phyloP scores from a whole-genome alignment of 2,888 invertebrate species.

The Masnerella sp. region DNA sequence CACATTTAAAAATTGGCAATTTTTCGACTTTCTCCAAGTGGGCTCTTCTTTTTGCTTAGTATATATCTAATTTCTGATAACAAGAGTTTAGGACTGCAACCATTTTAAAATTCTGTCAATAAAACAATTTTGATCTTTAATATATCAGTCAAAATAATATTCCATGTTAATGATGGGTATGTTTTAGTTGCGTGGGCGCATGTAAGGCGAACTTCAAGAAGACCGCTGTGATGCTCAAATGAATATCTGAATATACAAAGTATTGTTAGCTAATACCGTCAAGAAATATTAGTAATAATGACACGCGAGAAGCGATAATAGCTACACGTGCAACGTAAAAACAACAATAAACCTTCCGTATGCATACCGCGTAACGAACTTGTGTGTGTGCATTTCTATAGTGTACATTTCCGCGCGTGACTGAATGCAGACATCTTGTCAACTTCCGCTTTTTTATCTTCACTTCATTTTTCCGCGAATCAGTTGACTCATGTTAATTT shows the following conservation, averaged over 20 bases:
- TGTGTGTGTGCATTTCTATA: conserved; percentile 6
- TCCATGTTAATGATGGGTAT: conserved; percentile 35
- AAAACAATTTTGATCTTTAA: conserved; percentile 44
- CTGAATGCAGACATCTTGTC: conserved; percentile 42
- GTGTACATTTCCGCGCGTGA: conserved; percentile 14
- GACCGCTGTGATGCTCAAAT: conserved; percentile 17
- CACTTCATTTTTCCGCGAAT: conserved; percentile 10
- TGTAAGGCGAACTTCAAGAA: conserved; percentile 39
- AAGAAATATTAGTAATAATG: conserved; percentile 48
- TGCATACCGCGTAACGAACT: conserved; percentile 18
- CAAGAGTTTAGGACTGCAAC: conserved; percentile 34
- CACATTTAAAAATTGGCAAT: too few species aligned
- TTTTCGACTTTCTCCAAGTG: too few species aligned
- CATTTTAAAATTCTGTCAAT: conserved; percentile 26
- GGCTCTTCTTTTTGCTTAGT: too few species aligned
- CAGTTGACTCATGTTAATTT: conserved; percentile 10
- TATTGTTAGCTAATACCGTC: conserved; percentile 42
- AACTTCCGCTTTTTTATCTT: conserved; percentile 37
- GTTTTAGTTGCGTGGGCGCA: conserved; percentile 35
- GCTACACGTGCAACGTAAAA: conserved; percentile 30
- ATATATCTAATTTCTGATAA: too few species aligned
- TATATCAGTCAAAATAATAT: conserved; percentile 24
- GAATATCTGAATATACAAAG: conserved; percentile 25
- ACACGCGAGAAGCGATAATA: conserved; percentile 50
- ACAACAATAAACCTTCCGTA: conserved; percentile 47